phyloP scores from a whole-genome alignment of 1,140 invertebrate genomes.

The Berghia stephanieae region DNA sequence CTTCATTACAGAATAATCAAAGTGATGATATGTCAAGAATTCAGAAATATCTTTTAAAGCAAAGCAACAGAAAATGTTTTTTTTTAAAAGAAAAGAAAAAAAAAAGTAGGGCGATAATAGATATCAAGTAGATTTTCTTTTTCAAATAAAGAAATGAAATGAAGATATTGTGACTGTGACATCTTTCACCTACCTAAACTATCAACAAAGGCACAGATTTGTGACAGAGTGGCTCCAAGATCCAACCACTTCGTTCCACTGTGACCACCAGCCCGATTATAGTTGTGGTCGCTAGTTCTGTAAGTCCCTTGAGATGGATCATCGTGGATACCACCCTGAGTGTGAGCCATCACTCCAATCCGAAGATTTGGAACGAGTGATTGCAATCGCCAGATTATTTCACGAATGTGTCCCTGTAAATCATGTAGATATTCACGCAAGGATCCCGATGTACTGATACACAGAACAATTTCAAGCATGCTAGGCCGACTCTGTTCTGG shows the following conservation, averaged over 20 bases:
- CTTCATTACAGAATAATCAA: too few species aligned
- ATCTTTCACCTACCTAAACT: slow-evolving; percentile 28
- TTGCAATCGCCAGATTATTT: slow-evolving; percentile 26
- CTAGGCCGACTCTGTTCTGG: too few species aligned
- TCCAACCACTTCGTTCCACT: slow-evolving; percentile 33
- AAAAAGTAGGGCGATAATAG: too few species aligned
- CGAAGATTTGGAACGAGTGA: slow-evolving; percentile 28
- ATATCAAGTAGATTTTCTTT: too few species aligned
- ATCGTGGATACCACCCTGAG: slow-evolving; percentile 33
- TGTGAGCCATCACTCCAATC: slow-evolving; percentile 30
- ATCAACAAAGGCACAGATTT: slow-evolving; percentile 32
- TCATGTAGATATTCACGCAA: slow-evolving; percentile 23
- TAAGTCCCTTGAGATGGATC: neutral
- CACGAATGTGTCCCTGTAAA: slow-evolving; percentile 23
- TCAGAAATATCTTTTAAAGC: too few species aligned
- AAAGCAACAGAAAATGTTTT: too few species aligned
- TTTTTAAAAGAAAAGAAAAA: too few species aligned
- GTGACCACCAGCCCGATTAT: slow-evolving; percentile 30
- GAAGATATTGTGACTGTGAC: too few species aligned
- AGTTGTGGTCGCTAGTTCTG: slow-evolving; percentile 27
- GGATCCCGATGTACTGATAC: slow-evolving; percentile 29
- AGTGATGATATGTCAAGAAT: too few species aligned
- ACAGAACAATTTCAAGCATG: slow-evolving; percentile 30
- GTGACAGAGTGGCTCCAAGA: slow-evolving; percentile 28
- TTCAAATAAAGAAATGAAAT: too few species aligned